These are phyloP conservation scores for Lepidurus packardi DNA, from an alignment of 1,140 invertebrate genomes.

Conservation along the genomic window DNA sequence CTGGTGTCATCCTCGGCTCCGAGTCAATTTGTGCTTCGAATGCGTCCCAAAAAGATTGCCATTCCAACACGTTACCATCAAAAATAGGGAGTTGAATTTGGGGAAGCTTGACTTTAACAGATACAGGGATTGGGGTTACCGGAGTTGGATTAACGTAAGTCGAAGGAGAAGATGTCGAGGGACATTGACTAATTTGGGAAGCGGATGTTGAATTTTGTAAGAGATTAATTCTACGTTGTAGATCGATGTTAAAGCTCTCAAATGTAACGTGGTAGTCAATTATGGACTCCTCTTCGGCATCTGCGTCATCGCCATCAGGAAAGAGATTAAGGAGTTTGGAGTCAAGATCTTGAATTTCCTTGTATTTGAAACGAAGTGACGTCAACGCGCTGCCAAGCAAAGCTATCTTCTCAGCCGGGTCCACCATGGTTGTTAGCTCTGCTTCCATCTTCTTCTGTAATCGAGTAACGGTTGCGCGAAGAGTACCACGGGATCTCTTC, in stretches of 20 bases:
- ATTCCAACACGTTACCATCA: slow-evolving; percentile 4
- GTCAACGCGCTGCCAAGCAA: not conserved
- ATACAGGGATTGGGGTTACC: not conserved
- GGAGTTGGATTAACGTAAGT: not conserved
- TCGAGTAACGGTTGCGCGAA: not conserved
- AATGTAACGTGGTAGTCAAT: not conserved
- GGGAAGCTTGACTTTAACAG: slow-evolving; percentile 6
- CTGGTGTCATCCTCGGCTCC: not conserved
- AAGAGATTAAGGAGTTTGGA: not conserved
- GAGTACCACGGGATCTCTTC: not conserved
- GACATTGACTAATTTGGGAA: not conserved
- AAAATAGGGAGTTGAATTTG: slow-evolving; percentile 24
- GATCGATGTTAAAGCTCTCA: not conserved
- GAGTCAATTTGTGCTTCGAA: slow-evolving; percentile 12
- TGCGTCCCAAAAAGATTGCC: slow-evolving; percentile 11
- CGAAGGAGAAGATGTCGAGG: not conserved
- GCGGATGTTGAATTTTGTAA: not conserved
- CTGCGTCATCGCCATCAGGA: not conserved
- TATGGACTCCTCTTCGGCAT: not conserved
- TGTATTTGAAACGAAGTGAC: not conserved
- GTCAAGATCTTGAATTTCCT: not conserved
- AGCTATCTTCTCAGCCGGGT: slow-evolving; percentile 4
- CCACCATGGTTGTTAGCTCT: not conserved
- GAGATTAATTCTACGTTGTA: not conserved
- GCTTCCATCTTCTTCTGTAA: not conserved